Evolutionary conservation across 1,140 invertebrate species (phyloP).

Genomic region (Drosophila auraria): DNA sequence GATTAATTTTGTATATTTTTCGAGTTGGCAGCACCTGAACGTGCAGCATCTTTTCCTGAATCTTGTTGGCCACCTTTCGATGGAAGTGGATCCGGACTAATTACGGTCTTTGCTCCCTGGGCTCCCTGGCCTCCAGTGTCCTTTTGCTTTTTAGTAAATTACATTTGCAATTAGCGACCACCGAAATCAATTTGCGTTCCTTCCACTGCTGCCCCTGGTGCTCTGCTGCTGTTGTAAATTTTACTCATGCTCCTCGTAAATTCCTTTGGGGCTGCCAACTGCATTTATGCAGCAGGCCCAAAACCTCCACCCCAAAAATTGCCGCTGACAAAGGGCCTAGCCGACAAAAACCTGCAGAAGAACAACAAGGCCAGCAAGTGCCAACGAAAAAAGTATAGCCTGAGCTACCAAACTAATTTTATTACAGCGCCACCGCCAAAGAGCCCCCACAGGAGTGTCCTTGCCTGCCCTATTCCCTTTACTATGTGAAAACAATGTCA

Average conservation of each 20-base stretch:
- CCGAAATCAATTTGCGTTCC: constrained; percentile 71
- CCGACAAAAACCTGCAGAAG: constrained; percentile 15
- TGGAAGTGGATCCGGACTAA: constrained; percentile 35
- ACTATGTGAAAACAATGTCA: constrained; percentile 68
- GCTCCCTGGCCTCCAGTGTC: background rate
- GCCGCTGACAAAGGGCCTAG: constrained; percentile 46
- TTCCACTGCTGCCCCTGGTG: background rate
- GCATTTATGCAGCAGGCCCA: constrained; percentile 70
- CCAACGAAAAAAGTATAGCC: constrained; percentile 26
- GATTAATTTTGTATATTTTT: constrained; percentile 74
- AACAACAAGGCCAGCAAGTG: constrained; percentile 28
- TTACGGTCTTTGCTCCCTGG: constrained; percentile 45
- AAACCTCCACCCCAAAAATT: constrained; percentile 35
- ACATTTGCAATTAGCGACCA: constrained; percentile 73
- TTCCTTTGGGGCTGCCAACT: constrained; percentile 70
- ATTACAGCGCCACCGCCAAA: constrained; percentile 71
- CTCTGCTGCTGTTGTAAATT: constrained; percentile 61
- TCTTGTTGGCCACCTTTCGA: constrained; percentile 4
- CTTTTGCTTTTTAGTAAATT: constrained; percentile 62
- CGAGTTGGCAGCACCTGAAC: constrained; percentile 19
- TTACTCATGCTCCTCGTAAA: constrained; percentile 66
- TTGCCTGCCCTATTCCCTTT: constrained; percentile 1
- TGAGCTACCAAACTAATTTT: constrained; percentile 65
- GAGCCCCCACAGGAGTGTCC: constrained; percentile 60
- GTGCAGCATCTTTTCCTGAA: constrained; percentile 37